Percentiles rank a stretch among this genome's conserved stretches.
Evolutionary conservation across 2,113 vertebrate species (phyloP).

Genomic region (Myiozetetes cayanensis): DNA sequence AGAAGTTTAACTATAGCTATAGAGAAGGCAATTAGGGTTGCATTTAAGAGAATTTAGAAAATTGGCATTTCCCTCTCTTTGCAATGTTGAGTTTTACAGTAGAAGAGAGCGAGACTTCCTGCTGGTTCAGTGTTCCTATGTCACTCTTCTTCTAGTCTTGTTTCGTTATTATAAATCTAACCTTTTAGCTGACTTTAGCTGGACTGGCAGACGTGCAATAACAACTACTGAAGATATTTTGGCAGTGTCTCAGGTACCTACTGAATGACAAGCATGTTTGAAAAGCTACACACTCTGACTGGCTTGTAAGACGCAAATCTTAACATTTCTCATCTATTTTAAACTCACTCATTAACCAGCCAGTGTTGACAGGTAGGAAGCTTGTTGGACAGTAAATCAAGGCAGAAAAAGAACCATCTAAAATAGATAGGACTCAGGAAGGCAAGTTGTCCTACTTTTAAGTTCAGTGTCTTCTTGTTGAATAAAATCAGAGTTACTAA

Average conservation of each 20-base stretch:
- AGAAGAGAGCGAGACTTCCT: not conserved
- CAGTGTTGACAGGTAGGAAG: constrained; percentile 33
- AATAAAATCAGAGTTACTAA: not conserved
- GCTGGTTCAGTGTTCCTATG: not conserved
- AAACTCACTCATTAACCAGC: not conserved
- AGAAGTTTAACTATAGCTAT: not conserved
- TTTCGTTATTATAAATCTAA: not conserved
- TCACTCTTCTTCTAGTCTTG: not conserved
- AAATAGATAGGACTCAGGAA: not conserved
- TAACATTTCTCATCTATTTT: constrained; percentile 20
- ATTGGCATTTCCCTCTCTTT: not conserved
- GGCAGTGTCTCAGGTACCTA: not conserved
- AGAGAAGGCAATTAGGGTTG: not conserved
- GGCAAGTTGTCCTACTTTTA: not conserved
- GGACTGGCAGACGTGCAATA: not conserved
- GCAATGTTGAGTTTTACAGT: not conserved
- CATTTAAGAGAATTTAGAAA: not conserved
- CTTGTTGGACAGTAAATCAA: not conserved
- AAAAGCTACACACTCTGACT: not conserved
- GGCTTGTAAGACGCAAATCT: not conserved
- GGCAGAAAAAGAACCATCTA: not conserved
- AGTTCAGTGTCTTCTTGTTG: not conserved
- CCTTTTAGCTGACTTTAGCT: not conserved
- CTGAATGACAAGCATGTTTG: not conserved
- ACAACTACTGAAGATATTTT: not conserved